Evolutionary conservation across 2,113 vertebrate species (phyloP), one percentile per base, ranked within the genome.

Genomic region (Catharus bicknelli): DNA sequence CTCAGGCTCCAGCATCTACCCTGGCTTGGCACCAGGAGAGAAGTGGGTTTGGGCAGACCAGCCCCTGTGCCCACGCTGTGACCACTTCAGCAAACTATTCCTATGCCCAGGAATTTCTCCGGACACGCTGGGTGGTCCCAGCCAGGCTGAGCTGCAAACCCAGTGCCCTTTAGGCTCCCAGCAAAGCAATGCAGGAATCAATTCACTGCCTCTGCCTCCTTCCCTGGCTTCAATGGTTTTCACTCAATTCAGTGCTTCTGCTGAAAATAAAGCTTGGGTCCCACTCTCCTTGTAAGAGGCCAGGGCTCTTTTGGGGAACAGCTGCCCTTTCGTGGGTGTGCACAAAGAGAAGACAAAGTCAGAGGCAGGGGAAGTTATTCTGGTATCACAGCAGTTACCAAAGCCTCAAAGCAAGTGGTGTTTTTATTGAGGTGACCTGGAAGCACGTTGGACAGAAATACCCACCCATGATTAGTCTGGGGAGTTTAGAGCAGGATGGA

Each of bases 381-480:
- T 34, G 51, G 10, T 54, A 27, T 22, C n/a, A 51, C 54, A 62
- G 42, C 9, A 10, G 8, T 61, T 12, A 51, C 13, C 59, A 50
- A 58, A 73, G 32, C 16, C 29, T 80, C n/a, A 27, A 7, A 53
- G 30, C 2, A 11, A 68, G 36, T 1, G 27, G 22, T 47, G n/a
- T 5, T 80, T 76, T 68, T 23, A 32, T 2, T 22, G n/a, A 55
- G 58, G n/a, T 12, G 2, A 38, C 38, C 38, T 43, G 45, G 47
- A 61, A 77, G 64, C 18, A 36, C 1, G 0, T 11, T 13, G 61
- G 10, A 47, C 18, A 75, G 61, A 82, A 89, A 51, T 15, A 6
- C 3, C 8, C 23, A 1, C 22, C 7, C 10, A 0, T 3, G 9
- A 22, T 17, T 19, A 32, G 5, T 27, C 6, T 0, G 0, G 27